Evolutionary conservation across 2,797 vertebrate species (phyloP).

Genomic region (Apogon hyalosoma): DNA sequence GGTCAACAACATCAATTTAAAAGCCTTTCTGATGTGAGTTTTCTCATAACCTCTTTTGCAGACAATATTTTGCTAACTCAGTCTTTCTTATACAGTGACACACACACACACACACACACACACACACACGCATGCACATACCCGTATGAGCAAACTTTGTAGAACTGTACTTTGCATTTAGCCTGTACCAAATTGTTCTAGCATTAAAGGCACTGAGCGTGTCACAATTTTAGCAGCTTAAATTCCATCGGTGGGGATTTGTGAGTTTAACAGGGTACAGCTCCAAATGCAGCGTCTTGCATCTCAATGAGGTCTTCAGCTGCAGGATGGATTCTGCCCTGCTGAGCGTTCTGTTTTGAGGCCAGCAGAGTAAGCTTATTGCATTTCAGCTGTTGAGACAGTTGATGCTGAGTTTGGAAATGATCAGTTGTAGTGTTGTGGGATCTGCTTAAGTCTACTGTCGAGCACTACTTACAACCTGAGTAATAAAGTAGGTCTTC

Average conservation of each 20-base stretch:
- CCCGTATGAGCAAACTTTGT: conserved; percentile 29
- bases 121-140: conserved; percentile 18
- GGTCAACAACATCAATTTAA: conserved; percentile 35
- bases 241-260: conserved; percentile 75
- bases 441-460: conserved; percentile 45
- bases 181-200: conserved; percentile 65
- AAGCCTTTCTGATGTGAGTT: conserved; percentile 25
- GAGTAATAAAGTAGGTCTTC: conserved; percentile 31
- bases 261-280: conserved; percentile 70
- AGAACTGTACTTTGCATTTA: conserved; percentile 58
- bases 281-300: conserved; percentile 63
- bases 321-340: conserved; percentile 69
- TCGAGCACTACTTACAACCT: conserved; percentile 50
- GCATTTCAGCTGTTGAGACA: conserved; percentile 67
- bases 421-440: conserved; percentile 58
- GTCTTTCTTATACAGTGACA: conserved; percentile 22
- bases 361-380: conserved; percentile 69
- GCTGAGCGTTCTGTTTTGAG: conserved; percentile 70
- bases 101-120: conserved; percentile 21
- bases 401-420: conserved; percentile 68
- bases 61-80: conserved; percentile 22
- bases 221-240: conserved; percentile 73
- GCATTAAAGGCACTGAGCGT: conserved; percentile 71
- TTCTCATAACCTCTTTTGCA: conserved; percentile 16
- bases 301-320: conserved; percentile 77